These are phyloP conservation scores for Chromis chromis DNA, from an alignment of 2,797 vertebrate genomes.

Conservation along the genomic window DNA sequence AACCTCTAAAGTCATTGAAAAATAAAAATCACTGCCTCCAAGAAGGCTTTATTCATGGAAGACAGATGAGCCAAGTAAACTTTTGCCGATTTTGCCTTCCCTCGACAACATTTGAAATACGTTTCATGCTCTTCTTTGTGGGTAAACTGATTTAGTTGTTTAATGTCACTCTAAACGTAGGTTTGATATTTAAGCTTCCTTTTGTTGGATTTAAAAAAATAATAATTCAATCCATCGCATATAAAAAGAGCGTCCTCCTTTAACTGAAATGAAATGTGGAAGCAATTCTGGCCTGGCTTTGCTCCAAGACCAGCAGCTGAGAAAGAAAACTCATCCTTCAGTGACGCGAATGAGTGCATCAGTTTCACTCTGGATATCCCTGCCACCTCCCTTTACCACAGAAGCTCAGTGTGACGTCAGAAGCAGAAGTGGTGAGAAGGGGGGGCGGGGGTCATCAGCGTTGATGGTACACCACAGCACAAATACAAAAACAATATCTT, in stretches of 20 bases:
- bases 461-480: conserved; percentile 43
- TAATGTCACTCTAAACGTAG: neutral
- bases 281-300: conserved; percentile 75
- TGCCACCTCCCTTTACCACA: conserved; percentile 45
- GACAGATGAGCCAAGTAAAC: conserved; percentile 3
- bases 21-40: neutral
- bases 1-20: neutral
- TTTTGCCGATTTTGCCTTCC: neutral
- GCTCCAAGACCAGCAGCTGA: conserved; percentile 73
- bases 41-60: conserved; percentile 1
- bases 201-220: conserved; percentile 10
- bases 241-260: conserved; percentile 36
- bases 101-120: conserved; percentile 17
- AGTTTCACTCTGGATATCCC: conserved; percentile 54
- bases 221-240: conserved; percentile 30
- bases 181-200: conserved; percentile 11
- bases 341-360: conserved; percentile 57
- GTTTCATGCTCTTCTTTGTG: conserved; percentile 1
- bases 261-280: conserved; percentile 77
- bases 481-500: conserved; percentile 9
- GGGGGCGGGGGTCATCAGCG: conserved; percentile 12
- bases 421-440: conserved; percentile 3
- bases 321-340: conserved; percentile 52
- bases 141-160: neutral
- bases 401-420: conserved; percentile 53